Conservation (phyloP, 2,797 vertebrate genomes). For the Malurus leucopterus region DNA sequence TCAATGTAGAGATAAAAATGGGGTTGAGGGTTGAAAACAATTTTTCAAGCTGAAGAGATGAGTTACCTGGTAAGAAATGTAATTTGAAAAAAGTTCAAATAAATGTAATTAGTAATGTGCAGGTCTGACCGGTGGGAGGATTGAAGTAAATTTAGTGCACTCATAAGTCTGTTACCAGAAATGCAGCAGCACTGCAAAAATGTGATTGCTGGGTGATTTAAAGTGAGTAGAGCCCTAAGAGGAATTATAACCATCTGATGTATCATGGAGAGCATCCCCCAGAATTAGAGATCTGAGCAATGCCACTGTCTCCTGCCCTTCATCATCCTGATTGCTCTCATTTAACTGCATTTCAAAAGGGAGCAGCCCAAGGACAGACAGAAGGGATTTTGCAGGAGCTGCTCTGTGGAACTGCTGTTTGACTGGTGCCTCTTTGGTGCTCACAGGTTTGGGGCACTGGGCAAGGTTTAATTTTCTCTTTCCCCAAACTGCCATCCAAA, state of each 20-base stretch:
- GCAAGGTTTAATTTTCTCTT: neutral
- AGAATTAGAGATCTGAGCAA: neutral
- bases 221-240: neutral
- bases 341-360: neutral
- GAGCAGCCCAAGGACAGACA: neutral
- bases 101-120: neutral
- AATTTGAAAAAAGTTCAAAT: neutral
- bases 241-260: neutral
- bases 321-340: neutral
- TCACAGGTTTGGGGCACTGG: neutral
- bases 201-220: neutral
- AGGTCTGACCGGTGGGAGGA: neutral
- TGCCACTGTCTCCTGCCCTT: neutral
- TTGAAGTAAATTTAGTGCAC: neutral
- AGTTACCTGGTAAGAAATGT: neutral
- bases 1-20: neutral
- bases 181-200: neutral
- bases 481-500: neutral
- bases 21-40: neutral
- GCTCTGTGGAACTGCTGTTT: neutral
- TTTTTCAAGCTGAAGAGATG: neutral
- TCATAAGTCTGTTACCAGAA: neutral
- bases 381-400: neutral
- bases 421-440: neutral
- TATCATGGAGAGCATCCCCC: neutral